Evolutionary conservation across 1,140 invertebrate species (phyloP).

Genomic region (Dendroctonus valens): DNA sequence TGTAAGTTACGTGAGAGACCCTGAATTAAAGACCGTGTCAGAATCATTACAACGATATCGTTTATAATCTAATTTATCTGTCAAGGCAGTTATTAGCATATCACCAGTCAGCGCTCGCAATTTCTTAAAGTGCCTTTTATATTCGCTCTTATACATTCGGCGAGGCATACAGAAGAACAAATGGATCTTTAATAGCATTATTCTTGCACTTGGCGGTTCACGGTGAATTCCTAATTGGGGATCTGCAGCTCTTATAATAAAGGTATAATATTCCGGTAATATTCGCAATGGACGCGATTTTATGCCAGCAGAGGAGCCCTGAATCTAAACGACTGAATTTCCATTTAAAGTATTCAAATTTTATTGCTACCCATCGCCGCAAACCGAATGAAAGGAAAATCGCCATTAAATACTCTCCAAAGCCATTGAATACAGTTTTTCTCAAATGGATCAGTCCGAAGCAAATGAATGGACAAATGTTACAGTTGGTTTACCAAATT

Average conservation of each 20-base stretch:
- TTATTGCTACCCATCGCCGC: background rate
- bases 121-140: conserved; percentile 28
- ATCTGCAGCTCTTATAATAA: conserved; percentile 13
- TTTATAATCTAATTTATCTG: conserved; percentile 18
- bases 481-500: too few relatives aligned
- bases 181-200: conserved; percentile 29
- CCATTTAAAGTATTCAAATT: conserved; percentile 4
- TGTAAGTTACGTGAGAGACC: background rate
- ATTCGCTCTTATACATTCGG: conserved; percentile 23
- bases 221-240: conserved; percentile 24
- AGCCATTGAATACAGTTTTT: too few relatives aligned
- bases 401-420: background rate
- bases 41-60: conserved; percentile 11
- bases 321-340: conserved; percentile 8
- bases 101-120: conserved; percentile 11
- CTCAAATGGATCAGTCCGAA: too few relatives aligned
- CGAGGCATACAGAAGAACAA: conserved; percentile 26
- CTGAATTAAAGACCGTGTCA: conserved; percentile 10
- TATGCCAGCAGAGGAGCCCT: background rate
- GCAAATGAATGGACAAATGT: too few relatives aligned
- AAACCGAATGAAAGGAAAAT: too few relatives aligned
- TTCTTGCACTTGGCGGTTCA: conserved; percentile 23
- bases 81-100: conserved; percentile 25
- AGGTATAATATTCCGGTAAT: conserved; percentile 7
- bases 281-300: background rate